Conservation (phyloP, 1,140 invertebrate species). For the Micrasema longulum region DNA sequence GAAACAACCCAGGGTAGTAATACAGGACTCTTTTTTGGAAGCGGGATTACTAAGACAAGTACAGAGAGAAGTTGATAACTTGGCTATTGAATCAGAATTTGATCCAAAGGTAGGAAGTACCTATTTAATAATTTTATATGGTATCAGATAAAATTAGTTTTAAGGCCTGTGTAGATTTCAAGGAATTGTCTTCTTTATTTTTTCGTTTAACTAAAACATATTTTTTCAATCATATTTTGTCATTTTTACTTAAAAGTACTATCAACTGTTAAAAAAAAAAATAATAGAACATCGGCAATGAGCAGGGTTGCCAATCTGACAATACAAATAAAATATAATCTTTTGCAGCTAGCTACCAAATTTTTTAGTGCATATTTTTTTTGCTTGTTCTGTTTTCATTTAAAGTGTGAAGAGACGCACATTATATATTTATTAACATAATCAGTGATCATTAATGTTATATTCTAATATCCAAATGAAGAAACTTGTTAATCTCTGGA, state of each 20-base stretch:
- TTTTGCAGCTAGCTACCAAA: no score
- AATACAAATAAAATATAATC: no score
- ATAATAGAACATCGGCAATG: no score
- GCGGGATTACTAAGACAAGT: conserved; percentile 74
- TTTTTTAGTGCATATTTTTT: no score
- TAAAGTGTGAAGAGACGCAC: no score
- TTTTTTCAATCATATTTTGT: background rate
- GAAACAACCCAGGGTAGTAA: conserved; percentile 51
- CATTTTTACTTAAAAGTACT: background rate
- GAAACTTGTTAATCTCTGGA: no score
- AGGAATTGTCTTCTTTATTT: background rate
- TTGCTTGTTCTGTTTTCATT: no score
- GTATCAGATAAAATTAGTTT: background rate
- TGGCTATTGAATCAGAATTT: conserved; percentile 77
- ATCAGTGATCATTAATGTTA: no score
- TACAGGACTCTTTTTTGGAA: conserved; percentile 69
- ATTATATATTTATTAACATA: no score
- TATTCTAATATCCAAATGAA: no score
- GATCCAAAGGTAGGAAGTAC: conserved; percentile 71
- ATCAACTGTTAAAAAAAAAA: no score
- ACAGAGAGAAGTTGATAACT: conserved; percentile 74
- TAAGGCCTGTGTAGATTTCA: conserved; percentile 2
- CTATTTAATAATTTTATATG: background rate
- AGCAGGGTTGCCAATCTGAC: no score
- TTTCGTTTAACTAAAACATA: background rate